Conservation (phyloP, 2,797 vertebrate species). For the Hafferia zeledoni region DNA sequence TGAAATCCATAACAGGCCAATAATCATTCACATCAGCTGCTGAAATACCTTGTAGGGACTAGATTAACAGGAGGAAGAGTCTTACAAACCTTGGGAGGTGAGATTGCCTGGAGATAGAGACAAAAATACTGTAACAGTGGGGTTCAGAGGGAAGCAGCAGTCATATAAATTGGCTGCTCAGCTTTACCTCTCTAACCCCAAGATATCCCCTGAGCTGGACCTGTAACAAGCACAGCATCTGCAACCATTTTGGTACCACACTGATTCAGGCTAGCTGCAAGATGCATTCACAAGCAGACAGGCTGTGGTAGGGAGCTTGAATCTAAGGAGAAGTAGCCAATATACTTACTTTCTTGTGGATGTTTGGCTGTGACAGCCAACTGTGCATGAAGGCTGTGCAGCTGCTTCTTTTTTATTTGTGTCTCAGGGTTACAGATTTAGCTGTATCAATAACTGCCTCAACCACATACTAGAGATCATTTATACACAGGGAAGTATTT, state of each 20-base stretch:
- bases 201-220: neutral
- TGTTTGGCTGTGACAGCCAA: neutral
- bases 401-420: neutral
- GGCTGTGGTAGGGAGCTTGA: neutral
- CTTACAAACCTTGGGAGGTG: neutral
- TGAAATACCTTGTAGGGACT: neutral
- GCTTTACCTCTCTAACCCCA: neutral
- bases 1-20: neutral
- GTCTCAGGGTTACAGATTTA: slow-evolving; percentile 16
- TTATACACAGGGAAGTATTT: slow-evolving; percentile 3
- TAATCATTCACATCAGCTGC: neutral
- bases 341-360: slow-evolving; percentile 12
- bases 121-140: neutral
- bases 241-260: neutral
- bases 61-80: neutral
- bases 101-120: neutral
- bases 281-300: neutral
- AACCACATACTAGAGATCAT: neutral
- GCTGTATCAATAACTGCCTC: neutral
- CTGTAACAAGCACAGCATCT: slow-evolving; percentile 8
- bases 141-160: neutral
- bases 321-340: neutral
- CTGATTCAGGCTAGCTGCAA: neutral
- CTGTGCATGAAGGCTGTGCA: neutral
- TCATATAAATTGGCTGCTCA: neutral